phyloP scores from a whole-genome alignment of 2,888 invertebrate genomes.

The Andrena bicolor region DNA sequence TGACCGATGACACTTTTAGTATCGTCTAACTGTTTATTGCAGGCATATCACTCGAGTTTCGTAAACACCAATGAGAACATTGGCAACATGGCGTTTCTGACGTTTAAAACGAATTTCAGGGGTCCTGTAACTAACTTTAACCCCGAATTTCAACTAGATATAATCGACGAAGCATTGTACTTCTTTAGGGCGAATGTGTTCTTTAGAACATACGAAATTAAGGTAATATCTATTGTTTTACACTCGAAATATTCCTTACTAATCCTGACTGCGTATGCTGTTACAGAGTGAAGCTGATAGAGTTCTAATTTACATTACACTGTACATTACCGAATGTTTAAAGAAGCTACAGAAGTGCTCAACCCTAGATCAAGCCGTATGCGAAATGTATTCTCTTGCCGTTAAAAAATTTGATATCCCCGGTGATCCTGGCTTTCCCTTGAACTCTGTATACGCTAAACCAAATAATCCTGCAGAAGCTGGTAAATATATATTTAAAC shows the following conservation, averaged over 20 bases:
- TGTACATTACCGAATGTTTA: constrained; percentile 99
- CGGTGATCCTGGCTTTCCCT: constrained; percentile 96
- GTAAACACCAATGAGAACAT: constrained; percentile 90
- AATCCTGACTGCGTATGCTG: not conserved
- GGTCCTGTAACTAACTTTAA: constrained; percentile 94
- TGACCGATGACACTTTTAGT: too few relatives aligned
- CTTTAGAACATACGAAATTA: constrained; percentile 99
- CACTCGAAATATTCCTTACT: not conserved
- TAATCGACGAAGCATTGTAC: constrained; percentile 98
- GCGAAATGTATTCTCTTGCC: constrained; percentile 98
- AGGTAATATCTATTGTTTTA: constrained; percentile 87
- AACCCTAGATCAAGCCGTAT: constrained; percentile 94
- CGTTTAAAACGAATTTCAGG: constrained; percentile 94
- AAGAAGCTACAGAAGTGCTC: constrained; percentile 97
- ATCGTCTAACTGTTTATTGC: constrained; percentile 10
- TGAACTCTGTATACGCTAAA: constrained; percentile 97
- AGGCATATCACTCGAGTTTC: constrained; percentile 99
- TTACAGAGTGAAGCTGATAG: constrained; percentile 97
- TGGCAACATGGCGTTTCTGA: constrained; percentile 97
- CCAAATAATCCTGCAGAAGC: constrained; percentile 92
- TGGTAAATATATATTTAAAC: constrained; percentile 86
- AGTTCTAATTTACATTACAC: constrained; percentile 97
- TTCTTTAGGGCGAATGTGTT: constrained; percentile 99
- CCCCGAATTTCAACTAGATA: constrained; percentile 91
- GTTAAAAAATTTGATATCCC: constrained; percentile 98